These are phyloP conservation scores for Eupithecia subumbrata DNA, from an alignment of 2,888 invertebrate genomes.

Conservation along the genomic window DNA sequence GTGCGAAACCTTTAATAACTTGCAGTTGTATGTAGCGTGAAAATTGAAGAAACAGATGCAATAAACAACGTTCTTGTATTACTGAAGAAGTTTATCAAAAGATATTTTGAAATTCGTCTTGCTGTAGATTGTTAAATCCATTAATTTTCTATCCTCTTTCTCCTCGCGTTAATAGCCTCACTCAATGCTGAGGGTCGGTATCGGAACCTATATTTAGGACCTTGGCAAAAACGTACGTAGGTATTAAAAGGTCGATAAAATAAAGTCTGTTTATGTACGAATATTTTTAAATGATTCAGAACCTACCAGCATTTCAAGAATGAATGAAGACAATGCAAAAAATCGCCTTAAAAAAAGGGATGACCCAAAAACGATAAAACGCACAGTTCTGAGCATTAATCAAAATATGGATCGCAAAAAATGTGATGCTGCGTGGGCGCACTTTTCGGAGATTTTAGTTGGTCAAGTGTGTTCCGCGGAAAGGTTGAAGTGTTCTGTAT, in stretches of 20 bases:
- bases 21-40: constrained; percentile 11
- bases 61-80: background rate
- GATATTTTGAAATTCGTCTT: background rate
- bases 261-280: too few relatives aligned
- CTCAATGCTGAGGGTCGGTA: background rate
- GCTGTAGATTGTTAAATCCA: background rate
- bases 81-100: constrained; percentile 1
- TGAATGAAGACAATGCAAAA: constrained; percentile 48
- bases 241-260: too few relatives aligned
- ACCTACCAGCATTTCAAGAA: background rate
- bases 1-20: constrained; percentile 21
- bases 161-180: background rate
- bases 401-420: constrained; percentile 76
- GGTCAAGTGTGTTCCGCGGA: constrained; percentile 27
- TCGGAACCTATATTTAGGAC: background rate
- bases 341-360: constrained; percentile 53
- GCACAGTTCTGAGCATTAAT: constrained; percentile 66
- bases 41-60: constrained; percentile 20
- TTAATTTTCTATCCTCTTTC: background rate
- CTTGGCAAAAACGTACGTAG: background rate
- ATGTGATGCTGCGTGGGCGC: constrained; percentile 64
- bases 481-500: constrained; percentile 46
- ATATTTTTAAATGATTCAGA: background rate
- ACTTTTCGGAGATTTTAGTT: constrained; percentile 43
- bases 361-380: constrained; percentile 73